Evolutionary conservation across 2,888 invertebrate species (phyloP), one percentile per base, ranked within the genome.

Genomic region (Eueremaeus valkanovi): DNA sequence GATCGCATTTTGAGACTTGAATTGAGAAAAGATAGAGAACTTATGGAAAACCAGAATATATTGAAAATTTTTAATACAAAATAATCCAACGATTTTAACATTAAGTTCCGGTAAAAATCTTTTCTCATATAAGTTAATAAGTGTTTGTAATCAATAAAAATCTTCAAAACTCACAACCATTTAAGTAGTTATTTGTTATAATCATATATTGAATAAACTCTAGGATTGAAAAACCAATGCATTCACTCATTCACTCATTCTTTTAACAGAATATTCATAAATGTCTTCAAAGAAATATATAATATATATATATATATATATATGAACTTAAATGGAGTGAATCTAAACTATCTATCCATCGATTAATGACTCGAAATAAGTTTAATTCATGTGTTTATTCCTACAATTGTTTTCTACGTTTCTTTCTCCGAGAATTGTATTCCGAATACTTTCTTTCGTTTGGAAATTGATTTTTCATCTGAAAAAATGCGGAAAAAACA

Each of bases 91-190:
- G 9, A 45, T 45, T 45, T n/a, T 55, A 8, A 3, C 55, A 8
- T 8, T 55, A 24, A 55, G 27, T 24, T 24, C 55, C 21, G 55
- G 3, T 24, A 3, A 55, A 21, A 21, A 55, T 8, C 13, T 55
- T 55, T 27, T 55, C 55, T 24, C 55, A 55, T 21, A 55, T 21
- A 55, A 55, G 55, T 21, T 55, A 55, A 55, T 55, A 55, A 24
- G 21, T 55, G 13, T 55, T 55, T 21, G n/a, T 24, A 55, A 24
- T 55, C 21, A 61, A 61, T 61, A 29, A 61, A 61, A 61, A 16
- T 31, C 29, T 61, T 61, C 13, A 61, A 45, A 45, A 61, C 21
- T 61, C 61, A 61, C 61, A 61, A 61, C 61, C 61, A 29, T 16
- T 61, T 61, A 13, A 61, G n/a, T 61, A 61, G 61, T 61, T 61